These are phyloP conservation scores for Gobius niger DNA, from an alignment of 2,113 vertebrate species.

Conservation along the genomic window DNA sequence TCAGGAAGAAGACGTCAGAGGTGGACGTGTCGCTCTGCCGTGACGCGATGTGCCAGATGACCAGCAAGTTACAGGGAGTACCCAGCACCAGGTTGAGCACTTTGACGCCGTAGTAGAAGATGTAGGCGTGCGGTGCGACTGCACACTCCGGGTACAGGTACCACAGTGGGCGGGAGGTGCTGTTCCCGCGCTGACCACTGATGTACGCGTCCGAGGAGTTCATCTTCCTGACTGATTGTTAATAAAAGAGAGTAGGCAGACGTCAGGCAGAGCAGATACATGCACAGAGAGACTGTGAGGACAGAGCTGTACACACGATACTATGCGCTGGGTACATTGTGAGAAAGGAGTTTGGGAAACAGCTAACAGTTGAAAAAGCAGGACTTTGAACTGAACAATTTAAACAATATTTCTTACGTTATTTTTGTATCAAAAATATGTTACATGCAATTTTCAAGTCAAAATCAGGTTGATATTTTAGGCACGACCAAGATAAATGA, in stretches of 20 bases:
- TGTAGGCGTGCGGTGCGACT: slow-evolving; percentile 59
- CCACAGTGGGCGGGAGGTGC: slow-evolving; percentile 49
- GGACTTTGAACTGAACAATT: too few species aligned
- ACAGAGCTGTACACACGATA: too few species aligned
- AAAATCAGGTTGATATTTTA: too few species aligned
- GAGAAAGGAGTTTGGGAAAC: too few species aligned
- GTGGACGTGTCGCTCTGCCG: slow-evolving; percentile 65
- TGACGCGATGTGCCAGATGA: slow-evolving; percentile 70
- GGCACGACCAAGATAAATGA: too few species aligned
- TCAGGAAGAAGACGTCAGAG: slow-evolving; percentile 74
- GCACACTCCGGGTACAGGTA: slow-evolving; percentile 63
- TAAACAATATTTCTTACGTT: too few species aligned
- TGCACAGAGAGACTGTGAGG: too few species aligned
- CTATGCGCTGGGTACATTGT: too few species aligned
- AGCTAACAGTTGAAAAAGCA: too few species aligned
- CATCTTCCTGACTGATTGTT: slow-evolving; percentile 23
- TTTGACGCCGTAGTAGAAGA: slow-evolving; percentile 74
- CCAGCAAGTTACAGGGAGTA: slow-evolving; percentile 67
- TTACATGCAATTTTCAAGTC: too few species aligned
- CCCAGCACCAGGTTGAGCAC: slow-evolving; percentile 72
- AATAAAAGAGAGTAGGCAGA: too few species aligned
- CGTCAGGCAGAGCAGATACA: neutral
- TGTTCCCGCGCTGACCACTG: slow-evolving; percentile 21
- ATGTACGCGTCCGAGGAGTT: slow-evolving; percentile 23
- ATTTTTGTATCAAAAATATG: too few species aligned